phyloP scores from a whole-genome alignment of 2,113 vertebrate species.

The Rissa tridactyla region DNA sequence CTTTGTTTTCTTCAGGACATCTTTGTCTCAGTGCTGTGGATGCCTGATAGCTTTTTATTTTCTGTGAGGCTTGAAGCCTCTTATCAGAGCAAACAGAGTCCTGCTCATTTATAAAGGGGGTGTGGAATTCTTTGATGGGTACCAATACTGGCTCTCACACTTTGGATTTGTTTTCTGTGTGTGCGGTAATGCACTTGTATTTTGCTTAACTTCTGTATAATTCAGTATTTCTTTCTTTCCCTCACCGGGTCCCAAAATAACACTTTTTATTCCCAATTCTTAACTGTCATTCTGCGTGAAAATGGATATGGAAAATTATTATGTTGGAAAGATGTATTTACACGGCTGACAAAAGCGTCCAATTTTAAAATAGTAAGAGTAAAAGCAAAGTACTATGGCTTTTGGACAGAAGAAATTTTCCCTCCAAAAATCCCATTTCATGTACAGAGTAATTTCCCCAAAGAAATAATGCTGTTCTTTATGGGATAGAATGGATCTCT shows the following conservation, averaged over 20 bases:
- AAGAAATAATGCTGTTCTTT: background rate
- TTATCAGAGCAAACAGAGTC: background rate
- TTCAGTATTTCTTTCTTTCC: background rate
- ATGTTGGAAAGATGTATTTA: background rate
- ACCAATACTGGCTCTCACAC: background rate
- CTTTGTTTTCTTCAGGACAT: background rate
- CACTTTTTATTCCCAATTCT: background rate
- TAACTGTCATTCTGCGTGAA: background rate
- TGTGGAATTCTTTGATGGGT: background rate
- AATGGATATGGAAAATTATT: constrained; percentile 9
- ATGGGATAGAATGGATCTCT: background rate
- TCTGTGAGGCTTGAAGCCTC: background rate
- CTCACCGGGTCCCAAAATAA: constrained; percentile 31
- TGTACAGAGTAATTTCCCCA: background rate
- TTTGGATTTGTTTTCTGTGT: background rate
- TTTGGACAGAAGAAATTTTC: background rate
- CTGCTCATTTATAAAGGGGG: background rate
- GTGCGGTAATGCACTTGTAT: background rate
- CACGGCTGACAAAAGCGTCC: background rate
- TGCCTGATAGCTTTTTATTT: background rate
- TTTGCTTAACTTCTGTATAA: background rate
- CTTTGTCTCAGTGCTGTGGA: background rate
- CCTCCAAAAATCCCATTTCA: background rate
- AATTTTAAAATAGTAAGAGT: background rate
- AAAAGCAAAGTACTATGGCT: background rate